Percentiles rank a stretch among this genome's conserved stretches.
Conservation (phyloP, 37 sponge, comb jelly and placozoan genomes). For the Lycopodina hypogea region DNA sequence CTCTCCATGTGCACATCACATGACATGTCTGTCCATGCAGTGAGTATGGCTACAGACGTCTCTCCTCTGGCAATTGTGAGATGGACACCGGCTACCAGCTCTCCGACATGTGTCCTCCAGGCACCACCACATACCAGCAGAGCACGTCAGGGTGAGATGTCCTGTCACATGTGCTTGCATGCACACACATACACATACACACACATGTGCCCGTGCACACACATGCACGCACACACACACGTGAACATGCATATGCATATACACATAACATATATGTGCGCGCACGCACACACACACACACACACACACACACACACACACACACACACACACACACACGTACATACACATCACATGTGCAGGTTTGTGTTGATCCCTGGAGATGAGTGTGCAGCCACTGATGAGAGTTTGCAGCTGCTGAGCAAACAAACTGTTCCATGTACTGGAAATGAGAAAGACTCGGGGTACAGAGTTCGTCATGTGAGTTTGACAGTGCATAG, state of each 20-base stretch:
- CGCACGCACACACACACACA: no score
- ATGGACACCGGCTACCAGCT: background rate
- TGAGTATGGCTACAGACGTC: conserved; percentile 50
- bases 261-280: no score
- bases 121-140: conserved; percentile 7
- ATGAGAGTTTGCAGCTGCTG: conserved; percentile 6
- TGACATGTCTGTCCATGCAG: conserved; percentile 3
- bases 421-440: background rate
- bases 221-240: no score
- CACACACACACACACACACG: no score
- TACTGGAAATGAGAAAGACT: conserved; percentile 30
- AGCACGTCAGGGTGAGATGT: conserved; percentile 42
- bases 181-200: no score
- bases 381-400: conserved; percentile 27
- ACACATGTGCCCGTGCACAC: no score
- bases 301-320: no score
- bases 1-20: no score
- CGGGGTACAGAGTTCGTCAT: conserved; percentile 14
- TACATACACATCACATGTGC: no score
- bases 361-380: conserved; percentile 53
- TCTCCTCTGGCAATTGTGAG: background rate
- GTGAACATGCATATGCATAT: no score
- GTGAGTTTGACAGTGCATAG: background rate
- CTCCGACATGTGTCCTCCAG: conserved; percentile 41
- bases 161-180: no score